Evolutionary conservation across 2,113 vertebrate genomes (phyloP).

Genomic region (Prinia subflava): DNA sequence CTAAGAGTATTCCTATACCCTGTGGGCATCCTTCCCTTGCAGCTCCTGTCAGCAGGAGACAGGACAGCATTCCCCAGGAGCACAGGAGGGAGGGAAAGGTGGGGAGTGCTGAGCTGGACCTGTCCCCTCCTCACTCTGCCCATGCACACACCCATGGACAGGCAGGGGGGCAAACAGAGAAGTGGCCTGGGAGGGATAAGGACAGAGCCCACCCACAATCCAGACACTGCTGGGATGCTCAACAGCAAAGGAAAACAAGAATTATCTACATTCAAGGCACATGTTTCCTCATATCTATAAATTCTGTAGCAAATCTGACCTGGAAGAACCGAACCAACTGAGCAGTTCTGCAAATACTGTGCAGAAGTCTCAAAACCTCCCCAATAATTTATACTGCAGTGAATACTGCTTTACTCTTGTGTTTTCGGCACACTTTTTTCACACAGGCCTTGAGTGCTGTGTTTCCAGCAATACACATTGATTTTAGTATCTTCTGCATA

Average conservation of each 20-base stretch:
- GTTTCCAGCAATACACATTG: not conserved
- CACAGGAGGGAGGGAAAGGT: not conserved
- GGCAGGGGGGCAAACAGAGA: accelerated
- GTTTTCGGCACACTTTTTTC: not conserved
- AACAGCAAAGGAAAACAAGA: not conserved
- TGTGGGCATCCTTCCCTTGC: not conserved
- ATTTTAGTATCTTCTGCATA: not conserved
- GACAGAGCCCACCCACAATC: not conserved
- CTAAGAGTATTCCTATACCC: not conserved
- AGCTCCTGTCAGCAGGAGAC: not conserved
- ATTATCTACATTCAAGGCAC: not conserved
- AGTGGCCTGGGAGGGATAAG: not conserved
- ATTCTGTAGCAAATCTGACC: not conserved
- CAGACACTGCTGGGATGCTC: not conserved
- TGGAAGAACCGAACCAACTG: not conserved
- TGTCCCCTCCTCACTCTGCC: not conserved
- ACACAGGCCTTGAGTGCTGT: not conserved
- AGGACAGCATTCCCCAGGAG: not conserved
- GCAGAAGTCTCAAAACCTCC: not conserved
- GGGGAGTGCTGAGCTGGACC: not conserved
- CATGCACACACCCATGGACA: accelerated
- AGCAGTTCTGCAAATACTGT: not conserved
- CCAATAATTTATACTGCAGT: not conserved
- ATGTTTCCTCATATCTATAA: not conserved
- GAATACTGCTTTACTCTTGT: not conserved